A percentile compares a stretch with the other conserved stretches of the same genome.
phyloP scores from a whole-genome alignment of 2,888 invertebrate species.

The Mantis religiosa region DNA sequence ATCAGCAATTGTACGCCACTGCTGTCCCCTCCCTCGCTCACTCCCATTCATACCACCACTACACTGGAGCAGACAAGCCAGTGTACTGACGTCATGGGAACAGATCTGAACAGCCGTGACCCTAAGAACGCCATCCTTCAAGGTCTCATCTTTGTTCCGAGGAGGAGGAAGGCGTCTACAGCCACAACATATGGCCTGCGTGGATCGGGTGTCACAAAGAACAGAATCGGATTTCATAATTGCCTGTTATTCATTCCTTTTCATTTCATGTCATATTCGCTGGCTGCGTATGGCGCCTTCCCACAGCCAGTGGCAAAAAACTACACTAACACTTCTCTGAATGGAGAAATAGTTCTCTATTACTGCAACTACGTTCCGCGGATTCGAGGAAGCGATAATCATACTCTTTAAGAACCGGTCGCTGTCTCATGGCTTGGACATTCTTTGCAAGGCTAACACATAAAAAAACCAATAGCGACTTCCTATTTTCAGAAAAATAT shows the following conservation, averaged over 20 bases:
- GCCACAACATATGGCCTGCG: background rate
- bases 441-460: too few species aligned
- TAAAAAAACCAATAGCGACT: too few species aligned
- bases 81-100: background rate
- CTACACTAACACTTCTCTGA: too few species aligned
- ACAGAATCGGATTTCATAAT: background rate
- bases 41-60: background rate
- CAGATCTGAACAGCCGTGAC: background rate
- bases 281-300: background rate
- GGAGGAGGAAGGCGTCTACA: background rate
- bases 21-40: background rate
- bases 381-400: too few species aligned
- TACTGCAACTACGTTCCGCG: too few species aligned
- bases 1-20: too few species aligned
- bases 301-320: too few species aligned
- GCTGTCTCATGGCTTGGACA: too few species aligned
- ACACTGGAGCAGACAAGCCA: background rate
- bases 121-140: background rate
- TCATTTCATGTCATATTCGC: background rate
- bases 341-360: too few species aligned
- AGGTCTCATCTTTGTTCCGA: background rate
- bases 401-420: too few species aligned
- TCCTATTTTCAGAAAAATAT: too few species aligned
- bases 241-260: background rate
- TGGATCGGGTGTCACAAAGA: background rate